Base-by-base conservation (phyloP, 2,113 vertebrate genomes). In the Eidolon helvum region DNA sequence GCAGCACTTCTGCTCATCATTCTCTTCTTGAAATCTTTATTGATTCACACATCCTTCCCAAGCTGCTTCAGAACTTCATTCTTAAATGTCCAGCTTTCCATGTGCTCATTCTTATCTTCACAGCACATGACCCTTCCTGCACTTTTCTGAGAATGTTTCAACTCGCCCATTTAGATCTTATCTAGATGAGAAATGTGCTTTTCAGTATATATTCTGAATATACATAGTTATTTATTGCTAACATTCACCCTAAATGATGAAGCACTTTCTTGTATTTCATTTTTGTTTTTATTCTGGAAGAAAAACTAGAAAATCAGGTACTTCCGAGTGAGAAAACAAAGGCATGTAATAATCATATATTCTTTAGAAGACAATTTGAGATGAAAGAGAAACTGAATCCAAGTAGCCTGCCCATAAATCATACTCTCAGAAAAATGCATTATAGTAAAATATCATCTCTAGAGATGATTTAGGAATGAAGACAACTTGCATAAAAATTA, bases 321-420 rank as follows among this genome's bases (percentile, higher is more conserved):
- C 88, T 84, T 94, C 45, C 72, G 10, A 24, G 4, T 87, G 80
- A 95, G 61, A 91, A 84, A 82, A 94, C 19, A 94, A 80, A 80
- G 16, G 4, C 10, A 35, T 59, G 21, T 10, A 48, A 61, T 11
- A 21, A 82, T 40, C 55, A 86, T 48, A 19, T 84, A 30, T 65
- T 85, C 72, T 74, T 48, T 21, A n/a, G 30, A 94, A 69, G 45
- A 89, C 21, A 89, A 91, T 85, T 68, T 86, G 48, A 91, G 7
- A 11, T 61, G 33, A 94, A 72, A 84, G 5, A 83, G 45, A 7
- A 71, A 88, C 89, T 68, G 10, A 45, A 91, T 59, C n/a, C 28
- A 69, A 53, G 35, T 3, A 68, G 10, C n/a, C 28, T 69, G 3
- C 12, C 40, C 38, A 65, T 82, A 68, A 86, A 50, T 21, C 15